Evolutionary conservation across 2,113 vertebrate genomes (phyloP), one percentile per base, ranked within the genome.

Genomic region (Vicugna pacos): DNA sequence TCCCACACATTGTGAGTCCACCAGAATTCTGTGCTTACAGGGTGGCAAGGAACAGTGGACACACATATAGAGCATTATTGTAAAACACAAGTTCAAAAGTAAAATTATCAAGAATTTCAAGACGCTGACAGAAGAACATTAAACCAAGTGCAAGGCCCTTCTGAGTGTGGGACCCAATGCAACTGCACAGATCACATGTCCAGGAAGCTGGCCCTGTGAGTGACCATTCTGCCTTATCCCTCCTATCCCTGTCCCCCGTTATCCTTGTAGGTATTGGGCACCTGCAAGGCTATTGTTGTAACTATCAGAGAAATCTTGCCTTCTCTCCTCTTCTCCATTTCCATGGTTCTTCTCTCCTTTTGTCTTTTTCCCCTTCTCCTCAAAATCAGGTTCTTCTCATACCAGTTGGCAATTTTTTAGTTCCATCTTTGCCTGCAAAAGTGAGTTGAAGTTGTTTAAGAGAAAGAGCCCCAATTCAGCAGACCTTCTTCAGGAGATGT

Each of bases 21-120:
- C 2, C 0, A 4, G 26, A 90, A 70, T 30, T 75, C 62, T 87
- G 48, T 22, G 52, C 2, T 79, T 6, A 17, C 0, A 3, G 8
- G 3, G 6, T 22, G 32, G 5, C 35, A 64, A 92, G 64, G 22
- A 28, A 9, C 35, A 70, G 56, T 3, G 4, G 28, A 17, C 64
- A 19, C 28, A 12, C 16, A 30, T 6, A 30, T 2, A 46, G 32
- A 77, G 11, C 16, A 10, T 42, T 42, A n/a, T 13, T 58, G 56
- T 42, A 83, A 91, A 87, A 72, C 19, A 62, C 3, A 54, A 56
- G 8, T 42, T 95, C 19, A 60, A 89, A 89, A 90, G 87, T 72
- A 89, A 91, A 91, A 85, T 80, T 52, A 76, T 72, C 46, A 65
- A 85, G 72, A 70, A 52, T 81, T 84, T 93, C 16, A 65, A 75